These are phyloP conservation scores for Nasonia vitripennis DNA, from an alignment of 1,140 invertebrate species.

Conservation along the genomic window DNA sequence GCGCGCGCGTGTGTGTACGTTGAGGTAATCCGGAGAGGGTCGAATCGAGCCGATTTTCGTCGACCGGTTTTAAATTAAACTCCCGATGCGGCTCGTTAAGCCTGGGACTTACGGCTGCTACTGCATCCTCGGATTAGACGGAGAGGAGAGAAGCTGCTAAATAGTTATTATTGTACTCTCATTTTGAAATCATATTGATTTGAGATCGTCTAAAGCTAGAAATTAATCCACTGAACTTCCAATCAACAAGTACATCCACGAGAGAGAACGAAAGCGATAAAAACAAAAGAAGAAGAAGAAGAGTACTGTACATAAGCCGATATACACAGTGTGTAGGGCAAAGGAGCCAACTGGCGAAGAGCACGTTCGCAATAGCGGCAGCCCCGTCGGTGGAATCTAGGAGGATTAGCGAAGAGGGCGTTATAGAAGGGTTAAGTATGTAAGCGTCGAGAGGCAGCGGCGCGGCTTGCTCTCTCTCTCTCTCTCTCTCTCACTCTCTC, in stretches of 20 bases:
- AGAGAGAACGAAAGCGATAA: not conserved
- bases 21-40: not conserved
- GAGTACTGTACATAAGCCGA: not conserved
- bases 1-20: not conserved
- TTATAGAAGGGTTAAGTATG: conserved; percentile 26
- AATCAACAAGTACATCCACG: not conserved
- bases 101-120: not conserved
- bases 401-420: not conserved
- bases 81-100: conserved; percentile 12
- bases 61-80: conserved; percentile 39
- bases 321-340: too few species aligned
- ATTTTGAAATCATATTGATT: too few species aligned
- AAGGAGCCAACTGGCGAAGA: not conserved
- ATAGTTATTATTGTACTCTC: not conserved
- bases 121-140: conserved; percentile 9
- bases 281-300: not conserved
- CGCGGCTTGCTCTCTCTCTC: conserved; percentile 29
- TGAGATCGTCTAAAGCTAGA: too few species aligned
- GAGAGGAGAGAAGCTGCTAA: not conserved
- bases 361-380: not conserved
- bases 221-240: not conserved
- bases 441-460: conserved; percentile 4
- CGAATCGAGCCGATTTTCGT: conserved; percentile 38
- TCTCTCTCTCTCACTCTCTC: conserved; percentile 26
- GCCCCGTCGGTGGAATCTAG: not conserved